Base-by-base conservation (phyloP, 2,113 vertebrate genomes). In the Oncorhynchus keta region DNA sequence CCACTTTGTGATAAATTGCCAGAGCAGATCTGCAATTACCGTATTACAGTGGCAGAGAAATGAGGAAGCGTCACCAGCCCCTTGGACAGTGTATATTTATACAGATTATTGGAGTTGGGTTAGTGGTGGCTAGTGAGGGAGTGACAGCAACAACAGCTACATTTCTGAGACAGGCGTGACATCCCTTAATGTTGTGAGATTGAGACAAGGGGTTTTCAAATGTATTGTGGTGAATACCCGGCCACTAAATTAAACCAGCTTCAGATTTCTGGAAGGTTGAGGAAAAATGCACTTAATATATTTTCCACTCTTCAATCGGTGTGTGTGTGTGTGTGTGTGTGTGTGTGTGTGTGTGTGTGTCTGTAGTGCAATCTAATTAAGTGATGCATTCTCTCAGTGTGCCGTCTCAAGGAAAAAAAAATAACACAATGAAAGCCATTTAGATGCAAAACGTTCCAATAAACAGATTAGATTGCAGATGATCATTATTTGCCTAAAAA, bases 381-480 rank as follows among this genome's bases (percentile, higher is more conserved):
- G 81, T 80, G 76, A 83, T 83, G 79, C 76, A 84, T 82, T 84
- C 75, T 84, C 83, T 81, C 32, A 81, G 64, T 32, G 12, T 26
- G 76, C 83, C 72, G 76, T 86, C 81, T 80, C 61, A 69, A 68
- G 75, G 74, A 84, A 75, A 73, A 28, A 30, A 70, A 88, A 86
- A 72, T 71, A 88, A 80, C 80, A 85, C 76, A 83, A 83, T 81
- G 76, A 78, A 84, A 88, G 48, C 49, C 85, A 87, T 88, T 88
- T 84, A 85, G 76, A 88, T 86, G 87, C 83, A 83, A 81, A 83
- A 83, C 74, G 76, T 83, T 83, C 76, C 78, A 80, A 88, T 86
- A 90, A 92, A 89, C 76, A 87, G 79, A 91, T 92, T 85, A 84
- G 76, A 90, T 74, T 78, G 84, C 79, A 88, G 72, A 89, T 88